phyloP scores from a whole-genome alignment of 2,113 vertebrate species.

The Scalopus aquaticus region DNA sequence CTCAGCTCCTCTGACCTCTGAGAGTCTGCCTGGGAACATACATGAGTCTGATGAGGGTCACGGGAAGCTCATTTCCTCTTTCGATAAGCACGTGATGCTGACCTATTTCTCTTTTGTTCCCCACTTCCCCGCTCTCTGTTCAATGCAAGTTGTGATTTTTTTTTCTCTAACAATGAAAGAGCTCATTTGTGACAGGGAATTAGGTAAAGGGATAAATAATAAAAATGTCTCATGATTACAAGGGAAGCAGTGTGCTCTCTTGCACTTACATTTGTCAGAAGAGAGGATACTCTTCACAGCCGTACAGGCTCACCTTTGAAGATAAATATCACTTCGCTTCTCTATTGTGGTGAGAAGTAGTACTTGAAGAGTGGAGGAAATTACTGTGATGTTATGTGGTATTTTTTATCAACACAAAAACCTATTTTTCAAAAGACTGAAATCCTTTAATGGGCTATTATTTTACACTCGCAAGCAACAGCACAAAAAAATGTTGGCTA shows the following conservation, averaged over 20 bases:
- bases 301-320: background rate
- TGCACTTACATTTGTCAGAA: background rate
- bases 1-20: background rate
- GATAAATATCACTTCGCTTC: background rate
- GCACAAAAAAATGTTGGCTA: slow-evolving; percentile 48
- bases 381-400: background rate
- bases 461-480: slow-evolving; percentile 26
- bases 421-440: background rate
- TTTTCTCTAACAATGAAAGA: background rate
- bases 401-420: slow-evolving; percentile 10
- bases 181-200: background rate
- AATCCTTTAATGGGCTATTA: slow-evolving; percentile 16
- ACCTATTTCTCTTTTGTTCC: background rate
- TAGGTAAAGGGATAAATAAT: background rate
- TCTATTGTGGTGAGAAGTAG: background rate
- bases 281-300: background rate
- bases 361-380: background rate
- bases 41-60: too few relatives aligned
- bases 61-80: background rate
- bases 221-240: background rate
- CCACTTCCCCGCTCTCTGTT: background rate
- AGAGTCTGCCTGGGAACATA: background rate
- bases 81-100: background rate
- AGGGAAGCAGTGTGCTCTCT: background rate
- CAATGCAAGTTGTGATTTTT: background rate